Percentiles rank a stretch among this genome's conserved stretches.
Evolutionary conservation across 2,888 invertebrate species (phyloP).

Genomic region (Dimorphilus gyrociliatus): DNA sequence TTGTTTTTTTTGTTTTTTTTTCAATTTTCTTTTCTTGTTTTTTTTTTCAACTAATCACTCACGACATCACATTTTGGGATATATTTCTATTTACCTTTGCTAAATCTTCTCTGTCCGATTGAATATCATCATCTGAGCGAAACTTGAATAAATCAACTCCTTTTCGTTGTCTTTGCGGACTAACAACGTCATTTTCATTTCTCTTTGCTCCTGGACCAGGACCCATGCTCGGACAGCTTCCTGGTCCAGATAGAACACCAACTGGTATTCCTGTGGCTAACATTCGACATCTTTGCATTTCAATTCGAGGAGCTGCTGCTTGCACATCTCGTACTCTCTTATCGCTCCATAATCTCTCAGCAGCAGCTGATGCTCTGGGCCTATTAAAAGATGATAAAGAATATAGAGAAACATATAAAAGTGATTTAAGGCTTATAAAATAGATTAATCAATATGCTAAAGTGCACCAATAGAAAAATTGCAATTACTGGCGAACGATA

Average conservation of each 20-base stretch:
- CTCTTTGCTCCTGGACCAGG: too few relatives aligned
- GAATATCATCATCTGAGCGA: too few relatives aligned
- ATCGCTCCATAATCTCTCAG: conserved; percentile 61
- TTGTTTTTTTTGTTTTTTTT: too few relatives aligned
- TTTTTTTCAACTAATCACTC: too few relatives aligned
- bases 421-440: background rate
- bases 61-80: too few relatives aligned
- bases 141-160: too few relatives aligned
- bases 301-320: conserved; percentile 46
- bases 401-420: background rate
- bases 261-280: conserved; percentile 20
- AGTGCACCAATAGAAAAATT: background rate
- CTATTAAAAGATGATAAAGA: conserved; percentile 16
- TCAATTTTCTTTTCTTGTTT: too few relatives aligned
- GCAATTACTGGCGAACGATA: too few relatives aligned
- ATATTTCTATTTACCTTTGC: too few relatives aligned
- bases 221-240: background rate
- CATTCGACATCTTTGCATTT: conserved; percentile 58
- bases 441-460: background rate
- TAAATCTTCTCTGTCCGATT: too few relatives aligned
- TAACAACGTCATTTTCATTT: too few relatives aligned
- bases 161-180: too few relatives aligned
- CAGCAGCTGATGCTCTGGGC: conserved; percentile 66
- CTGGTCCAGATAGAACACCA: conserved; percentile 1
- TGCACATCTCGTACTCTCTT: conserved; percentile 28